A percentile compares a stretch with the other conserved stretches of the same genome.
These are phyloP conservation scores for Andrena fulva DNA, from an alignment of 2,888 invertebrate genomes.

Conservation along the genomic window DNA sequence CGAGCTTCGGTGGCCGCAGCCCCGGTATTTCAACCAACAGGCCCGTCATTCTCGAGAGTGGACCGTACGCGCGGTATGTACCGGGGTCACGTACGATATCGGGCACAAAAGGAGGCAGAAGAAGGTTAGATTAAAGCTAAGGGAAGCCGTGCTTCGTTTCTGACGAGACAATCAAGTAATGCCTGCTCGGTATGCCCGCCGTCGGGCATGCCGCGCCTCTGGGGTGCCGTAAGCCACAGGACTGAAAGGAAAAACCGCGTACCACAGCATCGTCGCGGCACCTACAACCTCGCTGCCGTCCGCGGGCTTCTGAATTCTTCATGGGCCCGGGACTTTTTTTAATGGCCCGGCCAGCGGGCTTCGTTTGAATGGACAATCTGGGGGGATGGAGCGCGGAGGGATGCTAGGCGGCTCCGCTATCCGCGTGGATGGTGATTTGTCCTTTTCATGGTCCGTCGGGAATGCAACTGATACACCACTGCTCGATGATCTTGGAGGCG, in stretches of 20 bases:
- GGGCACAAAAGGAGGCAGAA: constrained; percentile 29
- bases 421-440: constrained; percentile 19
- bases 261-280: constrained; percentile 40
- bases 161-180: constrained; percentile 83
- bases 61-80: constrained; percentile 43
- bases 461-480: constrained; percentile 2
- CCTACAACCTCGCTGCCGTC: constrained; percentile 49
- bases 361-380: constrained; percentile 28
- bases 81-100: constrained; percentile 53
- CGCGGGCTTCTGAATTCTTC: constrained; percentile 67
- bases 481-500: background rate
- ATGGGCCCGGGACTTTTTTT: constrained; percentile 55
- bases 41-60: constrained; percentile 66
- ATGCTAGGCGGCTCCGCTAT: too few relatives aligned
- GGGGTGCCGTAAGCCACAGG: constrained; percentile 80
- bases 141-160: constrained; percentile 43
- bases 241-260: constrained; percentile 64
- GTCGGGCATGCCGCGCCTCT: constrained; percentile 75
- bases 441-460: constrained; percentile 6
- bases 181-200: constrained; percentile 83
- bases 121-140: constrained; percentile 41
- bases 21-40: constrained; percentile 68
- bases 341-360: constrained; percentile 23
- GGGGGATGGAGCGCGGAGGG: constrained; percentile 14
- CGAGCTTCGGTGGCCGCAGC: constrained; percentile 56